Conservation (phyloP, 1,140 invertebrate species). For the Eufriesea mexicana region DNA sequence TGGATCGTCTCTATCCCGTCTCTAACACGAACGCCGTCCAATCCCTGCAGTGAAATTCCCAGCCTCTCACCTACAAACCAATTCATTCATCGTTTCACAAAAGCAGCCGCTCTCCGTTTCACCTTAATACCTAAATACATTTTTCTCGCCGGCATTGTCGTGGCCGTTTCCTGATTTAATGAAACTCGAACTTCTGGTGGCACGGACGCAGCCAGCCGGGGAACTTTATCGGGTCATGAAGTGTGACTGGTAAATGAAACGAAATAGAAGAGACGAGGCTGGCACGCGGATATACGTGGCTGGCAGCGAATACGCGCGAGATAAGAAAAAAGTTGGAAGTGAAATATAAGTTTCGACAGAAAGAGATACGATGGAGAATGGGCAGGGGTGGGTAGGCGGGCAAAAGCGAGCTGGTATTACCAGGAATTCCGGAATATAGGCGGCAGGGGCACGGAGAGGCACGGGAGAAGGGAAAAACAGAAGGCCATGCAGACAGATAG, state of each 20-base stretch:
- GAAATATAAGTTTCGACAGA: constrained; percentile 47
- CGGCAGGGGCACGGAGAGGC: neutral
- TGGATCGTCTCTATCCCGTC: no score
- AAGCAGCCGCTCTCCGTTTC: neutral
- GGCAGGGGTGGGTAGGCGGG: neutral
- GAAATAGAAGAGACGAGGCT: constrained; percentile 32
- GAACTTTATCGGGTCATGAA: constrained; percentile 49
- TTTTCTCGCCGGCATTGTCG: neutral
- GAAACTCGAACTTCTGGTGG: constrained; percentile 6
- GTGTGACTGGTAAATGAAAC: constrained; percentile 56
- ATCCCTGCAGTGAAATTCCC: no score
- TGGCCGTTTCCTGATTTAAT: constrained; percentile 2
- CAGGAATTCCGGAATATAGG: constrained; percentile 29
- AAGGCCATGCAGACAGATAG: constrained; percentile 35
- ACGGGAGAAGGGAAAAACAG: neutral
- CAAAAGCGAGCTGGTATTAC: constrained; percentile 17
- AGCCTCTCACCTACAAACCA: neutral
- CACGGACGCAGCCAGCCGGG: neutral
- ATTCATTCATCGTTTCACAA: neutral
- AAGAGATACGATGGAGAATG: neutral
- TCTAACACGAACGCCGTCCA: no score
- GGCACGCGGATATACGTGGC: constrained; percentile 17
- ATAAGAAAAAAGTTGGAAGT: constrained; percentile 50
- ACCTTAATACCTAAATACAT: neutral
- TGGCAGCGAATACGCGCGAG: constrained; percentile 27